Percentiles rank a stretch among this genome's conserved stretches.
These are phyloP conservation scores for Leptatherina wallacei DNA, from an alignment of 2,797 vertebrate genomes.

Conservation along the genomic window DNA sequence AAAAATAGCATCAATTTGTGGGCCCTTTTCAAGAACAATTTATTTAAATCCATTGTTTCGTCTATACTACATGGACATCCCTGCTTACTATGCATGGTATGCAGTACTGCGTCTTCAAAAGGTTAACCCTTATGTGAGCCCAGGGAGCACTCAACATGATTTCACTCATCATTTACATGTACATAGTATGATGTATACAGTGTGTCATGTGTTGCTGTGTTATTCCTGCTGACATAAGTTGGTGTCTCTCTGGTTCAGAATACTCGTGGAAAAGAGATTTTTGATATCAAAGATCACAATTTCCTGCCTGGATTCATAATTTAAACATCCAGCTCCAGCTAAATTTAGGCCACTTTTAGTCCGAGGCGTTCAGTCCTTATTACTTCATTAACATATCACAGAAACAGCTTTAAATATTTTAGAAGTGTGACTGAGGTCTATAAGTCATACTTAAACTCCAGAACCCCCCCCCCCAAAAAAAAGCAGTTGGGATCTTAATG, in stretches of 20 bases:
- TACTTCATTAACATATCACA: background rate
- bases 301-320: background rate
- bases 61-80: background rate
- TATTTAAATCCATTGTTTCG: background rate
- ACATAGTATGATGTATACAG: background rate
- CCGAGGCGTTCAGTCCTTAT: background rate
- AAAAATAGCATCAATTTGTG: background rate
- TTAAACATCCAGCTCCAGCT: background rate
- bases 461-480: background rate
- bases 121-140: background rate
- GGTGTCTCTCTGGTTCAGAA: background rate
- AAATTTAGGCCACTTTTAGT: background rate
- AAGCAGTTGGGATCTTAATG: background rate
- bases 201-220: background rate
- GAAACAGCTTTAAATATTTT: background rate
- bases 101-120: background rate
- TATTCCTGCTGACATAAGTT: background rate
- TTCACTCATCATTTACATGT: background rate
- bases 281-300: background rate
- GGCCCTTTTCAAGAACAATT: background rate
- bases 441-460: background rate
- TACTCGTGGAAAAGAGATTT: background rate
- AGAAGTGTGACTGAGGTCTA: background rate
- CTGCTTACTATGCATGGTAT: background rate
- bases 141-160: background rate